phyloP scores from a whole-genome alignment of 2,797 vertebrate genomes.

The Acanthurus leucopareius region DNA sequence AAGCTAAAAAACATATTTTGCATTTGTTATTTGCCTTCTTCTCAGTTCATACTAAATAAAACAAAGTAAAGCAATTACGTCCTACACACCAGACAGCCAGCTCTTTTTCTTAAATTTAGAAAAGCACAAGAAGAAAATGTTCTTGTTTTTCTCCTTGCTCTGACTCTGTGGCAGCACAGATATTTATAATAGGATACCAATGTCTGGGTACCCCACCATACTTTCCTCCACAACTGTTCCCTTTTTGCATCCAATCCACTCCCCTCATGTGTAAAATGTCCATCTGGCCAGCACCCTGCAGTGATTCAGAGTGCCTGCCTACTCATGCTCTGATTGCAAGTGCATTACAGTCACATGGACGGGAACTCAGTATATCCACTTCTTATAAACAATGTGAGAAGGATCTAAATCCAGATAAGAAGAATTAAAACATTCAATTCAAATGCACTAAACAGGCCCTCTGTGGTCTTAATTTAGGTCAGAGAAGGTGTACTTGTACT shows the following conservation, averaged over 20 bases:
- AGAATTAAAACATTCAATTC: not conserved
- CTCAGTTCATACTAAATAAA: conserved; percentile 25
- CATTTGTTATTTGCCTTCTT: not conserved
- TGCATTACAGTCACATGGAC: conserved; percentile 12
- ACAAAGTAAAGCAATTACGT: conserved; percentile 57
- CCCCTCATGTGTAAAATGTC: conserved; percentile 73
- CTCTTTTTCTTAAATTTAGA: conserved; percentile 73
- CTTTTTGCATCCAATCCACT: conserved; percentile 72
- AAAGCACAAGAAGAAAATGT: conserved; percentile 78
- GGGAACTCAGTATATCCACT: not conserved
- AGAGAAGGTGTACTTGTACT: conserved; percentile 28
- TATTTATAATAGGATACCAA: conserved; percentile 83
- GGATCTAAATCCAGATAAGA: not conserved
- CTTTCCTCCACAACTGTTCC: conserved; percentile 74
- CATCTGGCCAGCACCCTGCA: conserved; percentile 64
- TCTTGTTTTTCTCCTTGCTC: conserved; percentile 68
- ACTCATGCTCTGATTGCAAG: conserved; percentile 27
- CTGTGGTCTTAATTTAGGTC: conserved; percentile 6
- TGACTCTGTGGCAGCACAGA: conserved; percentile 74
- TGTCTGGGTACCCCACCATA: conserved; percentile 73
- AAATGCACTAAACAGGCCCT: conserved; percentile 1
- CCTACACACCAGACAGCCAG: conserved; percentile 54
- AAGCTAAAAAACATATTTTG: not conserved
- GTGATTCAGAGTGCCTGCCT: conserved; percentile 29
- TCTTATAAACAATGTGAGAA: too few relatives aligned